These are phyloP conservation scores for Paracanthobrama guichenoti DNA, from an alignment of 2,113 vertebrate species.

Conservation along the genomic window DNA sequence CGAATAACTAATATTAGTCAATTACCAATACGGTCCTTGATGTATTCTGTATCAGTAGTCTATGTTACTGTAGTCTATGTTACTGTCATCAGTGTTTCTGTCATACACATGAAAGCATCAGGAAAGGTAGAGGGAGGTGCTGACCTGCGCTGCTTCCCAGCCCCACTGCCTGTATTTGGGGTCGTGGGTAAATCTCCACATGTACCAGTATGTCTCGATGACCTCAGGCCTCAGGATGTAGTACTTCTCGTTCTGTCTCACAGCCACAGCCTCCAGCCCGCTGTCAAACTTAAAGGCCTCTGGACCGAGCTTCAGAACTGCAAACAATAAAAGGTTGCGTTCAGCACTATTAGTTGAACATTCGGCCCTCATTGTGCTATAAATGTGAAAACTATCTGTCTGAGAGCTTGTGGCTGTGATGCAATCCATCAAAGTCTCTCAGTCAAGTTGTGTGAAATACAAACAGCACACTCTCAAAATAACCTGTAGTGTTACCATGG, in stretches of 20 bases:
- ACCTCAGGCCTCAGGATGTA: conserved; percentile 97
- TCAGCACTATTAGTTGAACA: neutral
- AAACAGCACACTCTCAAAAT: conserved; percentile 16
- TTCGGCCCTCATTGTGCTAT: neutral
- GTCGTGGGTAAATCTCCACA: conserved; percentile 98
- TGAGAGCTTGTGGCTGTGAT: conserved; percentile 2
- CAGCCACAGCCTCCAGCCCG: conserved; percentile 91
- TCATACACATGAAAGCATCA: neutral
- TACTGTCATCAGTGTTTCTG: neutral
- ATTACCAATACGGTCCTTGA: too few species aligned
- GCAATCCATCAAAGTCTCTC: neutral
- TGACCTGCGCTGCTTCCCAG: conserved; percentile 96
- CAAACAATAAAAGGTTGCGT: neutral
- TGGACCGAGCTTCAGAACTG: conserved; percentile 93
- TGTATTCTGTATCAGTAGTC: too few species aligned
- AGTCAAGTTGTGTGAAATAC: conserved; percentile 4
- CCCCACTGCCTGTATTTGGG: conserved; percentile 97
- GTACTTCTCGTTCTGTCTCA: conserved; percentile 97
- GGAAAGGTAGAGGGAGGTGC: neutral
- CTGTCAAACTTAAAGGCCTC: conserved; percentile 99
- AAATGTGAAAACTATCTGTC: neutral
- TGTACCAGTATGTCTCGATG: conserved; percentile 99
- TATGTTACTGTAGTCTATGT: too few species aligned
- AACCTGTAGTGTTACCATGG: conserved; percentile 32
- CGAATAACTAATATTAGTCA: too few species aligned